These are phyloP conservation scores for Garrulus glandarius DNA, from an alignment of 2,797 vertebrate species.

Conservation along the genomic window DNA sequence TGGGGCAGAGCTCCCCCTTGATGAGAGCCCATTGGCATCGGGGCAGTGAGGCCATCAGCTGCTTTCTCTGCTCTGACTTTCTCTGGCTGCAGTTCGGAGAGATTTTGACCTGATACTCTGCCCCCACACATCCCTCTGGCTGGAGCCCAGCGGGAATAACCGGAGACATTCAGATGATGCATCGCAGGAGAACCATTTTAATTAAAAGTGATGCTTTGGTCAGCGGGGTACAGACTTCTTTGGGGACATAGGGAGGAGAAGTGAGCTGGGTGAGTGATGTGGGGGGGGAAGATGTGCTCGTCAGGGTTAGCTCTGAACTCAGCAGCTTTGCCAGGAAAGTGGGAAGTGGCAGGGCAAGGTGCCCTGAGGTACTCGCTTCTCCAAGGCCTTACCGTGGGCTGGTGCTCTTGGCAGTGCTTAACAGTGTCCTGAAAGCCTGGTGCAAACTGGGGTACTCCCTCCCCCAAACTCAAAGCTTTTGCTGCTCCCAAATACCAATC, in stretches of 20 bases:
- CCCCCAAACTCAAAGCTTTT: not conserved
- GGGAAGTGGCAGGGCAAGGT: not conserved
- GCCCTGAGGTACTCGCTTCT: not conserved
- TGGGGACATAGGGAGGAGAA: not conserved
- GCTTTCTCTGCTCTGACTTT: not conserved
- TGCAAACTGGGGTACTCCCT: not conserved
- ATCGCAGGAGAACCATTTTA: not conserved
- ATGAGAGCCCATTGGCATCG: not conserved
- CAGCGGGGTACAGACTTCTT: not conserved
- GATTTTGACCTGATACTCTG: not conserved
- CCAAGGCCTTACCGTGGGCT: accelerated
- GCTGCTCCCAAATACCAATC: accelerated
- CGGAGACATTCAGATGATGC: not conserved
- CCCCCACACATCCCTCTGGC: not conserved
- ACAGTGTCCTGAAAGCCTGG: not conserved
- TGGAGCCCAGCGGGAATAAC: not conserved
- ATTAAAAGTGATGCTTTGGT: slow-evolving; percentile 2
- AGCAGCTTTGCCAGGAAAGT: not conserved
- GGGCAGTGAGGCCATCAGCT: not conserved
- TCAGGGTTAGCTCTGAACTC: not conserved
- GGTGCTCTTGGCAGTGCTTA: not conserved
- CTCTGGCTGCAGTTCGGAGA: not conserved
- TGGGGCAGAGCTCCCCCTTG: not conserved
- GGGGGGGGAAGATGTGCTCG: accelerated
- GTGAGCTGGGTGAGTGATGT: not conserved